These are phyloP conservation scores for Bugula neritina DNA, from an alignment of 2,888 invertebrate species.

Conservation along the genomic window DNA sequence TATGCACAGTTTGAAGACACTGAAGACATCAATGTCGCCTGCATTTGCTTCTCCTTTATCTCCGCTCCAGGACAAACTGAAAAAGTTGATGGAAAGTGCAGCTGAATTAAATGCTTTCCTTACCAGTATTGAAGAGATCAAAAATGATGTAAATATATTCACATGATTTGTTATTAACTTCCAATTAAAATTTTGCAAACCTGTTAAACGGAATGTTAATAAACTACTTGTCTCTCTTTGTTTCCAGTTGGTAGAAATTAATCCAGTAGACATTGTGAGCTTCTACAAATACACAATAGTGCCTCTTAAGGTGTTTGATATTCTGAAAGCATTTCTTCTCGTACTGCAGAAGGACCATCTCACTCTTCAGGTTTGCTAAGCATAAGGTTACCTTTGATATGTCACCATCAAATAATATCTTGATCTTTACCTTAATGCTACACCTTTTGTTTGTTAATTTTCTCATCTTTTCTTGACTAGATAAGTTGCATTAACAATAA, in stretches of 20 bases:
- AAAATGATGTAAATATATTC: not conserved
- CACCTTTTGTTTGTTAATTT: too few relatives aligned
- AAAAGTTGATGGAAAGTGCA: conserved; percentile 1
- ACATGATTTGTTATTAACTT: too few relatives aligned
- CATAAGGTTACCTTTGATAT: too few relatives aligned
- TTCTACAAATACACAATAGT: conserved; percentile 5
- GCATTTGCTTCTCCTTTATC: not conserved
- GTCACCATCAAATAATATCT: too few relatives aligned
- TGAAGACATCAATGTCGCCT: not conserved
- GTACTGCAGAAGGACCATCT: not conserved
- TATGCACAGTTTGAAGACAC: not conserved
- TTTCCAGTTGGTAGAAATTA: conserved; percentile 1
- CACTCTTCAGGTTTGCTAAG: not conserved
- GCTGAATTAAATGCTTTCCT: conserved; percentile 11
- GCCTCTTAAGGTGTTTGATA: conserved; percentile 9
- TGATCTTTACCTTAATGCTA: too few relatives aligned
- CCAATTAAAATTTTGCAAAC: too few relatives aligned
- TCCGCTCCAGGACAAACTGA: not conserved
- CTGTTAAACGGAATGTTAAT: too few relatives aligned
- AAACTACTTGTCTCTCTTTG: not conserved
- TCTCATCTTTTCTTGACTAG: too few relatives aligned
- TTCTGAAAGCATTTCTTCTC: not conserved
- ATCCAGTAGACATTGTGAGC: not conserved
- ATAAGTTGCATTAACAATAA: too few relatives aligned
- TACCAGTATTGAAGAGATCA: conserved; percentile 15